Evolutionary conservation across 2,888 invertebrate species (phyloP), one percentile per base, ranked within the genome.

Genomic region (Tiphia femorata): DNA sequence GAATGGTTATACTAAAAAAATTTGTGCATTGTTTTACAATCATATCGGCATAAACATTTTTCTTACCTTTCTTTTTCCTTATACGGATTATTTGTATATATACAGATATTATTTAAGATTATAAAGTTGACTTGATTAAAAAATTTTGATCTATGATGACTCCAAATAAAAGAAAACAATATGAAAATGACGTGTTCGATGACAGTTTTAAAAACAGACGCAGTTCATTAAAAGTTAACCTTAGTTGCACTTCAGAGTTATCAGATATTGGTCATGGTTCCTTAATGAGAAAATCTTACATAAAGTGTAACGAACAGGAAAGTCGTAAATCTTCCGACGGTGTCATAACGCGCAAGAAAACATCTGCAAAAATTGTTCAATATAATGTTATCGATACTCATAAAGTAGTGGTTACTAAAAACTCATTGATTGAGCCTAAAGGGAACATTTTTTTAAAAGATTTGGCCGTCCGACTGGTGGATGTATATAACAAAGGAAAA

Each of bases 181-280:
- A n/a, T n/a, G n/a, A n/a, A n/a, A n/a, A n/a, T n/a, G n/a, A n/a
- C n/a, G n/a, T n/a, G n/a, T n/a, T n/a, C n/a, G n/a, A n/a, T n/a
- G n/a, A n/a, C n/a, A n/a, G n/a, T n/a, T n/a, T n/a, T 4, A 21
- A 12, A 0, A 12, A 49, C 20, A 0, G 20, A 47, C 62, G 72
- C 29, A 78, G 72, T 48, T 81, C 81, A 1, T 33, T 81, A 35
- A 62, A 50, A 57, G 79, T 81, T 1, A 80, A 81, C 63, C 62
- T 81, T 42, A 81, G 81, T 58, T 78, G 52, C 33, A 48, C 41
- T 1, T 67, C 76, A 0, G 64, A 67, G 43, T 38, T 70, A 27
- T 67, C 70, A 4, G 68, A 77, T 42, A 75, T 76, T 3, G 70
- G 64, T 7, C 59, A 71, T 29, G 53, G 50, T 4, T 71, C 67